These are phyloP conservation scores for Peromyscus polionotus DNA, from an alignment of 2,113 vertebrate genomes.

Conservation along the genomic window DNA sequence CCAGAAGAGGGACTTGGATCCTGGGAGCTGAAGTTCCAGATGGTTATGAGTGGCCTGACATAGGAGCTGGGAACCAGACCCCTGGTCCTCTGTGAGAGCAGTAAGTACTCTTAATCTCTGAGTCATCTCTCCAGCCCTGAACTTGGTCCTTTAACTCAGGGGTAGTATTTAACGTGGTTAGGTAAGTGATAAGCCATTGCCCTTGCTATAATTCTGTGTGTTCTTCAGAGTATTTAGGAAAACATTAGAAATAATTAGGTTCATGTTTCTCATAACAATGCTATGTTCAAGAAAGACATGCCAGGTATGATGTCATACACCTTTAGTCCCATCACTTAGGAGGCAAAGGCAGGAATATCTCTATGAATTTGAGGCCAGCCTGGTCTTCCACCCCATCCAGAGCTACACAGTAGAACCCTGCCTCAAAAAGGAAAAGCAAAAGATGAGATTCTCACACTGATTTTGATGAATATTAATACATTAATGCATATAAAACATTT, in stretches of 20 bases:
- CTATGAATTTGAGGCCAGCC: background rate
- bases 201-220: background rate
- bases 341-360: background rate
- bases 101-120: background rate
- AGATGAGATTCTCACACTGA: background rate
- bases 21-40: background rate
- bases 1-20: background rate
- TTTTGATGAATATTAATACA: slow-evolving; percentile 5
- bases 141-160: background rate
- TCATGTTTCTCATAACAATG: background rate
- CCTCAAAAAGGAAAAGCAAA: background rate
- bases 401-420: background rate
- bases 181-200: background rate
- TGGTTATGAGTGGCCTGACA: background rate
- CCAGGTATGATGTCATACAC: background rate
- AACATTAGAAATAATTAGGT: background rate
- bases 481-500: slow-evolving; percentile 26
- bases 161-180: background rate
- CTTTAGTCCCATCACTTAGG: background rate
- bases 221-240: slow-evolving; percentile 20
- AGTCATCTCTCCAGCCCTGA: background rate
- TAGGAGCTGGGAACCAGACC: background rate
- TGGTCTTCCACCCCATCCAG: background rate
- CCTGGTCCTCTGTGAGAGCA: background rate
- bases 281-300: background rate